A percentile compares a stretch with the other conserved stretches of the same genome.
Evolutionary conservation across 2,888 invertebrate species (phyloP).

Genomic region (Crossocerus cetratus): DNA sequence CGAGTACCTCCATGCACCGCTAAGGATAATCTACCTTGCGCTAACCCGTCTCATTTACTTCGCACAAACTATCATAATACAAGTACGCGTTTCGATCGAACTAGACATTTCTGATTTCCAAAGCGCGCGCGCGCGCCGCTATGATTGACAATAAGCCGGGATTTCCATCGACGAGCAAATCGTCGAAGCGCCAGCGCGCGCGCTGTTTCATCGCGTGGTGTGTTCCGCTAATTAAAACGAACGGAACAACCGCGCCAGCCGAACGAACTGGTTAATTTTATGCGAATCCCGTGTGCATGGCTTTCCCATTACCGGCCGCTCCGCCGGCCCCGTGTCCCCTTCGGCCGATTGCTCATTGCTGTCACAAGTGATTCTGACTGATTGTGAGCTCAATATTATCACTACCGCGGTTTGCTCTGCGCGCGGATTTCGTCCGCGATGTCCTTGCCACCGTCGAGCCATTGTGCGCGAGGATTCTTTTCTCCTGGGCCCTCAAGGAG

Average conservation of each 20-base stretch:
- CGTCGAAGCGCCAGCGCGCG: constrained; percentile 57
- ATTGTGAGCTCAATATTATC: constrained; percentile 43
- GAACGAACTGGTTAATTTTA: constrained; percentile 73
- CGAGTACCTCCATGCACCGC: not conserved
- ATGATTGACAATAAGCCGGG: too few relatives aligned
- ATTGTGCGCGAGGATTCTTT: too few relatives aligned
- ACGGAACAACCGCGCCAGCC: constrained; percentile 38
- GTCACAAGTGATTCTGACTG: constrained; percentile 60
- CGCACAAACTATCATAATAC: too few relatives aligned
- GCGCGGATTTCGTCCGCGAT: not conserved
- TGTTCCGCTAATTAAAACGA: constrained; percentile 76
- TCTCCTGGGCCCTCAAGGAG: too few relatives aligned
- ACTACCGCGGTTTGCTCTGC: constrained; percentile 22
- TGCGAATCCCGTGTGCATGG: constrained; percentile 74
- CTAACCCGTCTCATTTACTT: too few relatives aligned
- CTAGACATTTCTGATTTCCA: too few relatives aligned
- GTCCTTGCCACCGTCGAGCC: too few relatives aligned
- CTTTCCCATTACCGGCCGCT: constrained; percentile 73
- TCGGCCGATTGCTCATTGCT: constrained; percentile 62
- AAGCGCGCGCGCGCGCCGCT: not conserved
- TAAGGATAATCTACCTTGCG: too few relatives aligned
- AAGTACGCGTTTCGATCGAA: too few relatives aligned
- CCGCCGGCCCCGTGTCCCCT: constrained; percentile 38
- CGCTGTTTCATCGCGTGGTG: constrained; percentile 60
- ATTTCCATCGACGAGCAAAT: constrained; percentile 20